Conservation (phyloP, 1,140 invertebrate species). For the Physella acuta region DNA sequence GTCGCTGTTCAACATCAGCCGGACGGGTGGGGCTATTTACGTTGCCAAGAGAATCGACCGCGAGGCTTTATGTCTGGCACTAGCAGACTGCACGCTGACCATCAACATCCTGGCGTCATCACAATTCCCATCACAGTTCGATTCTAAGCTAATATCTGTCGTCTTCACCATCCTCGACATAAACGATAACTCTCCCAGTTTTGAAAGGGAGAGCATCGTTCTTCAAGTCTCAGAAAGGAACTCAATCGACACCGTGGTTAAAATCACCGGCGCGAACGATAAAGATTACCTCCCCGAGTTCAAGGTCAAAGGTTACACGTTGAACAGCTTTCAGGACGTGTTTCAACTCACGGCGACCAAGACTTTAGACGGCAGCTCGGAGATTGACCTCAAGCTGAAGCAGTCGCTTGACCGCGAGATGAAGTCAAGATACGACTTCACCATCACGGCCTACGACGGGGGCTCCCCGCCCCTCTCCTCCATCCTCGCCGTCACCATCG, state of each 20-base stretch:
- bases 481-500: constrained; percentile 67
- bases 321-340: constrained; percentile 26
- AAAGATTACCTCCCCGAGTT: constrained; percentile 32
- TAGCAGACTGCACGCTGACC: constrained; percentile 29
- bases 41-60: constrained; percentile 35
- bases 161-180: constrained; percentile 37
- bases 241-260: constrained; percentile 76
- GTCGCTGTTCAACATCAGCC: constrained; percentile 33
- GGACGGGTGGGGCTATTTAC: constrained; percentile 26
- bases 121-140: constrained; percentile 20
- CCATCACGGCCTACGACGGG: constrained; percentile 74
- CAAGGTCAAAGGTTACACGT: constrained; percentile 32
- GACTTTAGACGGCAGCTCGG: constrained; percentile 40
- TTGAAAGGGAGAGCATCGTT: constrained; percentile 25
- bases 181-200: constrained; percentile 41
- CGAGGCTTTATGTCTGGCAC: constrained; percentile 33
- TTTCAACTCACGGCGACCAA: constrained; percentile 32
- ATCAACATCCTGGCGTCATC: constrained; percentile 35
- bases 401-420: constrained; percentile 75
- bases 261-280: constrained; percentile 76
- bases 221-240: constrained; percentile 50
- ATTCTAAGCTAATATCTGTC: constrained; percentile 35
- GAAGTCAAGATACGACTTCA: constrained; percentile 74
- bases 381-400: constrained; percentile 28
- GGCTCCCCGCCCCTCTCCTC: constrained; percentile 36